Percentiles rank a stretch among this genome's conserved stretches.
These are phyloP conservation scores for Melanargia galathea DNA, from an alignment of 2,888 invertebrate genomes.

Conservation along the genomic window DNA sequence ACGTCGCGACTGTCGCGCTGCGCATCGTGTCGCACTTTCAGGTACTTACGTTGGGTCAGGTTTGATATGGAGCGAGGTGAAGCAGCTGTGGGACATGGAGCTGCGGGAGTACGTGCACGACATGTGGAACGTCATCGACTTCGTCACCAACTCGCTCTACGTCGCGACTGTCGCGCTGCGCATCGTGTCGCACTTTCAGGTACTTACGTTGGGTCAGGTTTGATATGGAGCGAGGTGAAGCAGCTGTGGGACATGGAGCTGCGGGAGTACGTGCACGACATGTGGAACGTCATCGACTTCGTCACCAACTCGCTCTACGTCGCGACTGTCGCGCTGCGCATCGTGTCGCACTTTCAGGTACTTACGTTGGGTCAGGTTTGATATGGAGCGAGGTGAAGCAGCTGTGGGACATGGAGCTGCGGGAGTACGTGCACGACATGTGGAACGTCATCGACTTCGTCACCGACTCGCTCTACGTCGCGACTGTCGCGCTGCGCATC, in stretches of 20 bases:
- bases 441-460: slow-evolving; percentile 99
- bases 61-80: slow-evolving; percentile 99
- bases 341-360: slow-evolving; percentile 98
- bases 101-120: slow-evolving; percentile 97
- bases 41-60: slow-evolving; percentile 93
- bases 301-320: slow-evolving; percentile 99
- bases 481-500: slow-evolving; percentile 96
- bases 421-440: slow-evolving; percentile 99
- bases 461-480: slow-evolving; percentile 98
- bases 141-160: slow-evolving; percentile 98
- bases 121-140: slow-evolving; percentile 99
- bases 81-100: slow-evolving; percentile 99
- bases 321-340: slow-evolving; percentile 96
- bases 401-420: slow-evolving; percentile 98
- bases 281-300: slow-evolving; percentile 99
- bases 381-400: slow-evolving; percentile 99
- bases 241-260: slow-evolving; percentile 99
- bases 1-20: slow-evolving; percentile 97
- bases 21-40: slow-evolving; percentile 97
- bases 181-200: slow-evolving; percentile 98
- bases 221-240: slow-evolving; percentile 99
- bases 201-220: too few relatives aligned
- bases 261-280: slow-evolving; percentile 97
- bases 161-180: slow-evolving; percentile 97
- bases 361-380: slow-evolving; percentile 87